These are phyloP conservation scores for Rutpela maculata DNA, from an alignment of 2,888 invertebrate genomes.

Conservation along the genomic window DNA sequence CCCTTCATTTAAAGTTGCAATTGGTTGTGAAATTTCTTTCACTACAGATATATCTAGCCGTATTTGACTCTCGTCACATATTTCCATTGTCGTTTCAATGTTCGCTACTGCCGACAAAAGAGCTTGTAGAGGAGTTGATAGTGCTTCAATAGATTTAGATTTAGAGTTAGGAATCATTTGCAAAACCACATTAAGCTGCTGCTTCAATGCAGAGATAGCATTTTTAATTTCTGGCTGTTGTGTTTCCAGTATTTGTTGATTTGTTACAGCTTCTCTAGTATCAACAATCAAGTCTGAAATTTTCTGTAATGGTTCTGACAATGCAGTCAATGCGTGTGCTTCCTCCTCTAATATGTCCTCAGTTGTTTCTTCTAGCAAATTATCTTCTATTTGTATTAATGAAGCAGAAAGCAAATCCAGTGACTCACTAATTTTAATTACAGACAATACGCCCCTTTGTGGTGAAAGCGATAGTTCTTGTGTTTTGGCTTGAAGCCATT, in stretches of 20 bases:
- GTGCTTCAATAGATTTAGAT: neutral
- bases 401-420: slow-evolving; percentile 20
- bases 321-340: neutral
- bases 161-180: neutral
- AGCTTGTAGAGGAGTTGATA: neutral
- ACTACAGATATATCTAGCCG: neutral
- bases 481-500: slow-evolving; percentile 36
- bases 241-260: neutral
- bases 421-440: slow-evolving; percentile 36
- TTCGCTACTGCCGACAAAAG: neutral
- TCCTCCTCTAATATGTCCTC: slow-evolving; percentile 21
- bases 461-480: neutral
- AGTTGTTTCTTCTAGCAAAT: slow-evolving; percentile 3
- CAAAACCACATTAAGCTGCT: slow-evolving; percentile 41
- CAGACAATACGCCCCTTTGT: slow-evolving; percentile 1
- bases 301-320: slow-evolving; percentile 32
- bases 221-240: slow-evolving; percentile 44
- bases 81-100: neutral
- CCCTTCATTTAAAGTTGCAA: neutral
- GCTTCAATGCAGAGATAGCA: slow-evolving; percentile 44
- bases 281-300: slow-evolving; percentile 28
- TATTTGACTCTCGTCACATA: neutral
- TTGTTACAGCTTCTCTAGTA: neutral
- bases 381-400: slow-evolving; percentile 4
- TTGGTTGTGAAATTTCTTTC: neutral